These are phyloP conservation scores for Paraplagusia blochii DNA, from an alignment of 2,113 vertebrate genomes.

Conservation along the genomic window DNA sequence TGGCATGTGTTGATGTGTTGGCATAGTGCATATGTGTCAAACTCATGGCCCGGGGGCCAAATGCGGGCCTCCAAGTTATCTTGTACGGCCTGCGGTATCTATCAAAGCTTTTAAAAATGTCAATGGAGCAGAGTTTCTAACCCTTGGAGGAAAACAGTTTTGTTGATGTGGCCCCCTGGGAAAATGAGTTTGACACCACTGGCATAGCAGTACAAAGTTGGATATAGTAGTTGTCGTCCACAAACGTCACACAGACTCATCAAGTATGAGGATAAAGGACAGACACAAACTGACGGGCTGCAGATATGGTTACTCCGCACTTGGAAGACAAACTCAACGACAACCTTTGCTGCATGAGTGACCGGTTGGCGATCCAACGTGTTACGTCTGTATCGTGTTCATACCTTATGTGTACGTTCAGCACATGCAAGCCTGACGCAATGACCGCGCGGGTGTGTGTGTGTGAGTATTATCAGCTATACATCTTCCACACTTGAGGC, in stretches of 20 bases:
- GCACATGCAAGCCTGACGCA: slow-evolving; percentile 64
- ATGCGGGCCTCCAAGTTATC: no score
- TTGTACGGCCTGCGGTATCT: no score
- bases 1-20: slow-evolving; percentile 16
- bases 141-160: no score
- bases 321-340: slow-evolving; percentile 53
- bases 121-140: no score
- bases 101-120: no score
- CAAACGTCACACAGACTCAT: slow-evolving; percentile 44
- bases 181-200: slow-evolving; percentile 38
- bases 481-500: slow-evolving; percentile 60
- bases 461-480: slow-evolving; percentile 45
- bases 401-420: slow-evolving; percentile 51
- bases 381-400: slow-evolving; percentile 40
- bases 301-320: slow-evolving; percentile 31
- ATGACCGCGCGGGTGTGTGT: slow-evolving; percentile 42
- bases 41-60: no score
- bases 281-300: slow-evolving; percentile 16
- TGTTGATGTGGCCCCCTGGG: no score
- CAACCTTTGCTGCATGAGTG: slow-evolving; percentile 33
- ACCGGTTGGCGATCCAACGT: slow-evolving; percentile 49
- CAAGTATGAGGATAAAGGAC: slow-evolving; percentile 53
- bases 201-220: slow-evolving; percentile 59
- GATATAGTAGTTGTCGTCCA: slow-evolving; percentile 39
- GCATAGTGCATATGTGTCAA: no score